Base-by-base conservation (phyloP, 2,113 vertebrate species). In the Cryptomyrus ogoouensis region DNA sequence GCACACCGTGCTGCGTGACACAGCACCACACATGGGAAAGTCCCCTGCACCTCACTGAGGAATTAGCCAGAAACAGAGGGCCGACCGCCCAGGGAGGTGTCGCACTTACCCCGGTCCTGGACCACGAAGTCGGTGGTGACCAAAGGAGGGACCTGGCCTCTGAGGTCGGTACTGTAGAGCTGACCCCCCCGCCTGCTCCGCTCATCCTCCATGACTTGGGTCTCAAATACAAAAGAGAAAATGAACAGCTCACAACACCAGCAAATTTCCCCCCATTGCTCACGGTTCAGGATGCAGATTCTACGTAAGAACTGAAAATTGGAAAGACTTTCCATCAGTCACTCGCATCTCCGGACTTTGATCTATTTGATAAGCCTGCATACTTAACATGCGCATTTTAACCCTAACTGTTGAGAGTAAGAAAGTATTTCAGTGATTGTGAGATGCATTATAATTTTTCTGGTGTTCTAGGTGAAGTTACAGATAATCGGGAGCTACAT, bases 81-180 rank as follows among this genome's bases (percentile, higher is more conserved):
- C n/a, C 1, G 62, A 83, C 17, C 46, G 2, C 39, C 83, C 3
- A 1, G 9, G 6, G 5, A 19, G 17, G 31, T 39, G 46, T 21
- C 53, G n/a, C 1, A n/a, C 62, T 93, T 96, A 99, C 98, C 98
- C 97, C 98, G 98, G 94, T 99, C 98, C 93, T 98, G 97, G 24
- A 97, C 95, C 52, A 97, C 13, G 5, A 96, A 98, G 89, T 97
- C 94, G 0, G 98, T 99, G 74, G 98, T 99, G 92, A 99, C 98
- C 15, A 99, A 95, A 6, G 98, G 98, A 70, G 98, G 98, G 50
- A 99, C 94, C 92, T 99, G 98, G 91, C 98, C 98, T 94, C 97
- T 96, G 77, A 95, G 89, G 91, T 97, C 98, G 83, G 98, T 98
- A 89, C 92, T 92, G 90, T 96, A 99, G 35, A 97, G 92, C 89